phyloP scores from a whole-genome alignment of 2,113 vertebrate genomes.

The Labrus mixtus region DNA sequence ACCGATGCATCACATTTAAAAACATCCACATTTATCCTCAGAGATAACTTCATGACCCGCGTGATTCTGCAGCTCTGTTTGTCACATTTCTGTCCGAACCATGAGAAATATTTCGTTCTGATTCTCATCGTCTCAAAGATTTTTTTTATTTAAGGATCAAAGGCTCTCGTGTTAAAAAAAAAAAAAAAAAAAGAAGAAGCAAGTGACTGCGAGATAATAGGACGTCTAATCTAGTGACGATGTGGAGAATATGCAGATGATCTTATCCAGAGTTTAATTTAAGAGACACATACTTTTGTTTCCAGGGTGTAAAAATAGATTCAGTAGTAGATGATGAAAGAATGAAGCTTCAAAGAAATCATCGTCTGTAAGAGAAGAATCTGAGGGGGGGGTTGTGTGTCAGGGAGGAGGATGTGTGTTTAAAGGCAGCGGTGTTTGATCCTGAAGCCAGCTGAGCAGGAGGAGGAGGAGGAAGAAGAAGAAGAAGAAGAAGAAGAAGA shows the following conservation, averaged over 20 bases:
- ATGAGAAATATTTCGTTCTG: background rate
- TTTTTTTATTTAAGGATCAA: background rate
- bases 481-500: background rate
- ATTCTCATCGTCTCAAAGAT: background rate
- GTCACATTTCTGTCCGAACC: background rate
- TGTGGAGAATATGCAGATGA: background rate
- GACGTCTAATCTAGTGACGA: background rate
- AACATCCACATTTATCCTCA: too few relatives aligned
- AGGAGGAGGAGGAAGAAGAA: background rate
- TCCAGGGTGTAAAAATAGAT: conserved; percentile 11
- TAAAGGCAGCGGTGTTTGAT: conserved; percentile 25
- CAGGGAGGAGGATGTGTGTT: background rate
- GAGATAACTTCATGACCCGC: background rate
- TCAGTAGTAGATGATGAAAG: conserved; percentile 8
- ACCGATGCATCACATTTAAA: too few relatives aligned
- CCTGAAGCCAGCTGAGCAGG: background rate
- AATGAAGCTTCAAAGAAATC: background rate
- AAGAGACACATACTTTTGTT: background rate
- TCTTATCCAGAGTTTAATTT: conserved; percentile 4
- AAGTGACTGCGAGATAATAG: conserved; percentile 1
- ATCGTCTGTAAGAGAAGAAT: background rate
- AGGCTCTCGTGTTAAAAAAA: conserved; percentile 5
- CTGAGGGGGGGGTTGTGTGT: too few relatives aligned
- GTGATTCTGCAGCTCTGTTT: background rate
- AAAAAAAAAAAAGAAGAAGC: background rate